Conservation (phyloP, 1,140 invertebrate genomes). For the Drosophila virilis region DNA sequence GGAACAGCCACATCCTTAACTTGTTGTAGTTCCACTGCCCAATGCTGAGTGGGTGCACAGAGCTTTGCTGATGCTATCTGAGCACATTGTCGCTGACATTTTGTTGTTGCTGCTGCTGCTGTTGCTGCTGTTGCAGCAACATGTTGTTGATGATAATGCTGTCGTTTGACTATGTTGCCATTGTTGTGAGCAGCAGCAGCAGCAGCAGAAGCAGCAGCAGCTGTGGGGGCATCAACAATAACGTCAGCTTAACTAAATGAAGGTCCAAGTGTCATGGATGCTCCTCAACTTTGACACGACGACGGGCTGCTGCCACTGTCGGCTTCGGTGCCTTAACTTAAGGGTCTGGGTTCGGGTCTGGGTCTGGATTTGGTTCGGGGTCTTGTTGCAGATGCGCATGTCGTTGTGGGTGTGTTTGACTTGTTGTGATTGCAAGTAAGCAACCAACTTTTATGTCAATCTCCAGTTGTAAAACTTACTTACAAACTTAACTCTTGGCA, state of each 20-base stretch:
- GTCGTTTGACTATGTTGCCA: conserved; percentile 73
- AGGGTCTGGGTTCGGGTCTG: conserved; percentile 4
- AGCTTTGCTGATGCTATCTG: conserved; percentile 66
- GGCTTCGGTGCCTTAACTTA: background rate
- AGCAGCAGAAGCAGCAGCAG: conserved; percentile 9
- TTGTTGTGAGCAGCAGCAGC: conserved; percentile 39
- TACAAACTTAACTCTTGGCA: conserved; percentile 42
- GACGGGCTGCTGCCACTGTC: conserved; percentile 5
- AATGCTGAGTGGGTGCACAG: conserved; percentile 22
- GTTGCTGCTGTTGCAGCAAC: conserved; percentile 66
- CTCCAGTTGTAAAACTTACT: conserved; percentile 51
- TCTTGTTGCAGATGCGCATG: conserved; percentile 10
- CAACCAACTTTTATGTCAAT: conserved; percentile 56
- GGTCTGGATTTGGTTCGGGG: conserved; percentile 12
- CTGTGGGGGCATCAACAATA: conserved; percentile 35
- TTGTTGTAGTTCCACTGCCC: conserved; percentile 29
- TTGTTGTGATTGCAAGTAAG: conserved; percentile 45
- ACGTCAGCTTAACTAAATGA: conserved; percentile 73
- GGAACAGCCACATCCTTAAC: conserved; percentile 32
- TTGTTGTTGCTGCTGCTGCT: conserved; percentile 31
- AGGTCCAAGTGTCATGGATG: conserved; percentile 63
- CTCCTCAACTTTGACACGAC: conserved; percentile 55
- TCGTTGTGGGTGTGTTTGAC: background rate
- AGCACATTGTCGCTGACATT: conserved; percentile 41
- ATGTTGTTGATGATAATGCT: conserved; percentile 77